Percentiles rank a stretch among this genome's conserved stretches.
Evolutionary conservation across 2,888 invertebrate genomes (phyloP).

Genomic region (Patella caerulea): DNA sequence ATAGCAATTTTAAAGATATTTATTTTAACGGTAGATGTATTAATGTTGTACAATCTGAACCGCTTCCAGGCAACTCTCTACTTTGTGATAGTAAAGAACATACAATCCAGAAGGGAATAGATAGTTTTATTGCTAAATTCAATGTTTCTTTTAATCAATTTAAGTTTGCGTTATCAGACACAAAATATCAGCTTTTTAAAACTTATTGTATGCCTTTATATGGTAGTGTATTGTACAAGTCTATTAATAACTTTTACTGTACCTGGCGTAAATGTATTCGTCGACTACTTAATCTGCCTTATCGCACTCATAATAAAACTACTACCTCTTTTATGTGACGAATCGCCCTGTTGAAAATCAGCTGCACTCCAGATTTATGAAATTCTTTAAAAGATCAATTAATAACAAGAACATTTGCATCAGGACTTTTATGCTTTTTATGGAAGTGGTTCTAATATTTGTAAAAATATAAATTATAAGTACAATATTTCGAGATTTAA

Average conservation of each 20-base stretch:
- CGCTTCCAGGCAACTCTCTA: not conserved
- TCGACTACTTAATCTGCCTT: not conserved
- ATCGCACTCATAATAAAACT: not conserved
- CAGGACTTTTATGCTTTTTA: too few species aligned
- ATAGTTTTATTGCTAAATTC: not conserved
- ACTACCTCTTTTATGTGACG: not conserved
- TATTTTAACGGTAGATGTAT: too few species aligned
- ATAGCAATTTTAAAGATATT: too few species aligned
- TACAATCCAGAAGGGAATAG: not conserved
- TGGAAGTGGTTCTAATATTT: too few species aligned
- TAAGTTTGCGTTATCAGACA: not conserved
- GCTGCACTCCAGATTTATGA: too few species aligned
- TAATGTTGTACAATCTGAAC: too few species aligned
- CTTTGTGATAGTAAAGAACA: not conserved
- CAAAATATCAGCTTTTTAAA: not conserved
- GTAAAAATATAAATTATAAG: too few species aligned
- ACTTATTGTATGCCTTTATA: conserved; percentile 10
- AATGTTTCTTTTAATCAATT: conserved; percentile 3
- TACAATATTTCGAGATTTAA: too few species aligned
- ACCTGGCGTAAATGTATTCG: not conserved
- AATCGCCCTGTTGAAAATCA: too few species aligned
- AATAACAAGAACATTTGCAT: too few species aligned
- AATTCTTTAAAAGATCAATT: too few species aligned
- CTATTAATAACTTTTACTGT: not conserved
- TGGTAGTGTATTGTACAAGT: not conserved